Evolutionary conservation across 64 coral and sea anemone genomes (phyloP).

Genomic region (Porites australiensis): DNA sequence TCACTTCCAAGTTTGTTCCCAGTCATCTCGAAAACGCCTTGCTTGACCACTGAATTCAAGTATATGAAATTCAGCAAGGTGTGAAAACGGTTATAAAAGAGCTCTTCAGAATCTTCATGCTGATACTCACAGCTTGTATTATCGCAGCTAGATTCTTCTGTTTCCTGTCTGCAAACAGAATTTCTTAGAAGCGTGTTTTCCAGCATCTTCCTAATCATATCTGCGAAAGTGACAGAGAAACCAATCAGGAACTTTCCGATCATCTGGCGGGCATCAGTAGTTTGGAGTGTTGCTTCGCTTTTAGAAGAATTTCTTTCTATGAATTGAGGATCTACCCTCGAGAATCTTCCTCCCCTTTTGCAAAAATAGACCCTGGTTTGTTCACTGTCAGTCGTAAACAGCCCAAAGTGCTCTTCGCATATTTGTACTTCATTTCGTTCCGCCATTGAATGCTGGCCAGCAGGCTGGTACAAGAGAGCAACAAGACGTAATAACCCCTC

Average conservation of each 20-base stretch:
- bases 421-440: constrained; percentile 26
- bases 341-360: constrained; percentile 50
- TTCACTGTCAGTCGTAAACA: constrained; percentile 22
- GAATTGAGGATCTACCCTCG: constrained; percentile 4
- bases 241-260: constrained; percentile 38
- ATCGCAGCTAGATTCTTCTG: constrained; percentile 16
- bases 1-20: background rate
- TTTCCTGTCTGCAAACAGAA: constrained; percentile 28
- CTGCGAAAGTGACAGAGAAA: constrained; percentile 33
- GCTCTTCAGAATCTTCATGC: constrained; percentile 41
- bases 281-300: background rate
- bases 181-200: constrained; percentile 27
- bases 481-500: constrained; percentile 63
- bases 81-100: constrained; percentile 58
- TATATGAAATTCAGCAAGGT: constrained; percentile 66
- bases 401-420: constrained; percentile 83
- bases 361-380: background rate
- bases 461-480: constrained; percentile 38
- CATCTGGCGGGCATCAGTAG: background rate
- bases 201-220: constrained; percentile 36
- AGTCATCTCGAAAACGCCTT: constrained; percentile 22
- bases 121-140: constrained; percentile 41
- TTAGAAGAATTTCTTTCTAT: background rate
- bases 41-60: constrained; percentile 60
- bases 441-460: background rate